Percentiles rank a stretch among this genome's conserved stretches.
Conservation (phyloP, 37 sponge, comb jelly and placozoan species). For the Crambe crambe region DNA sequence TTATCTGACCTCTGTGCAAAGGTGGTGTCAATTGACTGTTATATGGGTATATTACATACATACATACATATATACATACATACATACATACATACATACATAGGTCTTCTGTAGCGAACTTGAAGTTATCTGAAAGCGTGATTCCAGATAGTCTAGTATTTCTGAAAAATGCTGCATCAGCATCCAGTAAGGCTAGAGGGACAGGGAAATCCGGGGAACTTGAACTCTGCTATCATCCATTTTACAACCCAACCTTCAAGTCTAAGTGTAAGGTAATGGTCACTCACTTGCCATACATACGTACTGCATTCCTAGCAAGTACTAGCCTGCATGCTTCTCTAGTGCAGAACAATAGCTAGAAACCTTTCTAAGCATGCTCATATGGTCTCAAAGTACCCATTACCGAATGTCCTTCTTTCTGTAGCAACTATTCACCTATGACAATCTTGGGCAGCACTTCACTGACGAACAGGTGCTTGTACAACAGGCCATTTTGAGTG, state of each 20-base stretch:
- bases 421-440: neutral
- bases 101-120: neutral
- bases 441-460: neutral
- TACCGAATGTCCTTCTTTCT: neutral
- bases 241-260: neutral
- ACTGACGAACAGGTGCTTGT: neutral
- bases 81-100: no score
- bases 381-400: no score
- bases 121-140: neutral
- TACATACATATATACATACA: no score
- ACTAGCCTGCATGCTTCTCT: no score
- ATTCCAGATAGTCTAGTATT: neutral
- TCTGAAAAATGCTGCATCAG: neutral
- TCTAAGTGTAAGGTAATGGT: no score
- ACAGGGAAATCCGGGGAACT: neutral
- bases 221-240: constrained; percentile 6
- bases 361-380: no score
- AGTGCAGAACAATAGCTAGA: no score
- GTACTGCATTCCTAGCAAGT: no score
- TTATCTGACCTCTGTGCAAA: no score
- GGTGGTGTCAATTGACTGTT: no score
- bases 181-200: neutral
- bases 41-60: no score
- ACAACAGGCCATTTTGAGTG: neutral
- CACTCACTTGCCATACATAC: no score